Percentiles rank a stretch among this genome's conserved stretches.
Evolutionary conservation across 2,113 vertebrate species (phyloP).

Genomic region (Cyanoramphus novaezelandiae): DNA sequence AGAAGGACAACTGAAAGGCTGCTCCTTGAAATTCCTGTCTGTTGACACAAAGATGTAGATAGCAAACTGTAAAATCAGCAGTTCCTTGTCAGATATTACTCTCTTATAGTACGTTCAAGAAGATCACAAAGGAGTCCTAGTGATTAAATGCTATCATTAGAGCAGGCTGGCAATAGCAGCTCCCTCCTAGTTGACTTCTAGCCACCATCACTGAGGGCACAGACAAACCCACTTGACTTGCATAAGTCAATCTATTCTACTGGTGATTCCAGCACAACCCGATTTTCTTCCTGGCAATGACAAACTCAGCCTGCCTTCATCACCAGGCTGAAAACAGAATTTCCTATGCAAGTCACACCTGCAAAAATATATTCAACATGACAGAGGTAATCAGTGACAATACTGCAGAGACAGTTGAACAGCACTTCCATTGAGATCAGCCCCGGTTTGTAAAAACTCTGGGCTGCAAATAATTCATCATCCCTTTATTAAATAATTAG

Average conservation of each 20-base stretch:
- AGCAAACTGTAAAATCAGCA: neutral
- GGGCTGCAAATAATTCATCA: conserved; percentile 39
- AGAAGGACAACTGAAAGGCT: neutral
- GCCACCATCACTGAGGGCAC: neutral
- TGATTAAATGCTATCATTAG: accelerated
- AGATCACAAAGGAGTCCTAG: neutral
- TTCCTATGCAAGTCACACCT: conserved; percentile 13
- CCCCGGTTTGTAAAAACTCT: neutral
- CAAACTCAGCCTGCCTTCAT: conserved; percentile 5
- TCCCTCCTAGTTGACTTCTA: neutral
- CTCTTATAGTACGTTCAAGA: neutral
- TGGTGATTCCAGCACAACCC: neutral
- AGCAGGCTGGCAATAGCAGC: neutral
- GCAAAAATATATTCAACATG: conserved; percentile 20
- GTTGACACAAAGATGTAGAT: neutral
- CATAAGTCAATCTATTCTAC: neutral
- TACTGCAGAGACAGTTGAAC: neutral
- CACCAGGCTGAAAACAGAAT: neutral
- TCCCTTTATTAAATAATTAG: conserved; percentile 61
- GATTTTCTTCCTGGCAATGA: neutral
- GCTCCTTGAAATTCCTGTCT: neutral
- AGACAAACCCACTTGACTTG: neutral
- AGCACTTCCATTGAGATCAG: neutral
- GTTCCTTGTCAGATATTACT: neutral
- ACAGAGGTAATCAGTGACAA: conserved; percentile 41